Base-by-base conservation (phyloP, 1,140 invertebrate genomes). In the Drosophila nikananu region DNA sequence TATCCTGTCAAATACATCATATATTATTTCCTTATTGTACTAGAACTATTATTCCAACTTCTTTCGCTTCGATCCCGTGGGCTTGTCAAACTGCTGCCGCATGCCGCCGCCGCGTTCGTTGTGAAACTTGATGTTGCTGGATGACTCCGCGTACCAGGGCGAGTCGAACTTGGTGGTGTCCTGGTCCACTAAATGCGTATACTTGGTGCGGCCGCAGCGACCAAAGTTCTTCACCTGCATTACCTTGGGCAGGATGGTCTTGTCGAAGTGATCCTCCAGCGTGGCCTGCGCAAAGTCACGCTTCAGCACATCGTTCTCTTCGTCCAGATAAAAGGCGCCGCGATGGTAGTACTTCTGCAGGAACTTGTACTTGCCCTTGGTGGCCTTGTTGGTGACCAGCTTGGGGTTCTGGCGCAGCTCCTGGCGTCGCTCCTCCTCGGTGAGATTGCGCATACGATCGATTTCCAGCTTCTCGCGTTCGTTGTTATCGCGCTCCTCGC, bases 151-250 rank as follows among this genome's bases (percentile, higher is more conserved):
- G 66, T 97, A 96, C 99, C 99, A 99, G 1, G 98, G 97, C 0
- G 98, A 98, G 92, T 99, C 98, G 92, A 99, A 99, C 80, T 98
- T 96, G 0, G 99, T 99, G 0, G 99, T 99, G 92, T 99, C 99
- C 94, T 99, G 99, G 94, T 99, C 99, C 1, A 99, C 98, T 84
- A 99, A 95, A 94, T 99, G 99, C 6, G 99, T 99, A 93, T 99
- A 99, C 92, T 99, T 99, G 0, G 99, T 99, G 58, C 99, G 95
- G 23, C 99, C 99, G 70, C 99, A 99, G 17, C 99, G 95, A 19
- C 99, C 99, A 94, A 99, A 99, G 94, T 99, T 99, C 94, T 99
- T 99, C 1, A 99, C 99, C 95, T 99, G 99, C 99, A 99, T 99
- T 70, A 99, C 99, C 95, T 99, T 99, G 7, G 99, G 99, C 60